Conservation (phyloP, 2,888 invertebrate species). For the Merodon equestris region DNA sequence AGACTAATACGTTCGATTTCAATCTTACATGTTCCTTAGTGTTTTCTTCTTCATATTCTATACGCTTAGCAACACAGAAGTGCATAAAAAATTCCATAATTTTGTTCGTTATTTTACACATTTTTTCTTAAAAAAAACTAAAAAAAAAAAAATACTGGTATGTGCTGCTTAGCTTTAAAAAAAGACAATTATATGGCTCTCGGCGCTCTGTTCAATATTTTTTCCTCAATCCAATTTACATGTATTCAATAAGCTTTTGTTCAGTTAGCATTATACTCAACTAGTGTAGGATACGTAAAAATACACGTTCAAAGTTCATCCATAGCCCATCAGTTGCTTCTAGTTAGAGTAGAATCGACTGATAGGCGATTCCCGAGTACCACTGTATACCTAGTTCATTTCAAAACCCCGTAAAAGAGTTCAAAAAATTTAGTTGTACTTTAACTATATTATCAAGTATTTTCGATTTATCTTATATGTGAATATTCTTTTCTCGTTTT, state of each 20-base stretch:
- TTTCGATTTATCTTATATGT: constrained; percentile 66
- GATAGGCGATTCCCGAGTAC: constrained; percentile 28
- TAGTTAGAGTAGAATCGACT: constrained; percentile 14
- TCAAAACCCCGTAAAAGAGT: constrained; percentile 1
- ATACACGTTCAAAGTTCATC: constrained; percentile 67
- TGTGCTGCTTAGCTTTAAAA: constrained; percentile 64
- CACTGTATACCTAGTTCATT: constrained; percentile 4
- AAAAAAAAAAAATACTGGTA: constrained; percentile 48
- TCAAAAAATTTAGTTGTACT: constrained; percentile 51
- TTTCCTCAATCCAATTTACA: constrained; percentile 33
- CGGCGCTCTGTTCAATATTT: constrained; percentile 56
- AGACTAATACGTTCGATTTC: background rate
- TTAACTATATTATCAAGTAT: constrained; percentile 48
- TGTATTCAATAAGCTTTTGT: constrained; percentile 55
- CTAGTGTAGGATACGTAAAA: constrained; percentile 7
- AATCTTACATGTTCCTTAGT: constrained; percentile 46
- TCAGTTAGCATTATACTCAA: constrained; percentile 60
- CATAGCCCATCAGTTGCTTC: constrained; percentile 40
- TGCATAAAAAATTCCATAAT: constrained; percentile 55
- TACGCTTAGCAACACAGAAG: constrained; percentile 68
- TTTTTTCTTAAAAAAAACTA: constrained; percentile 27
- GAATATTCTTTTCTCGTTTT: constrained; percentile 64
- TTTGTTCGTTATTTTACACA: constrained; percentile 15
- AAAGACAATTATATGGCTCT: constrained; percentile 34
- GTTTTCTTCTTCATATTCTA: constrained; percentile 27